These are phyloP conservation scores for Acanthisitta chloris DNA, from an alignment of 2,113 vertebrate genomes.

Conservation along the genomic window DNA sequence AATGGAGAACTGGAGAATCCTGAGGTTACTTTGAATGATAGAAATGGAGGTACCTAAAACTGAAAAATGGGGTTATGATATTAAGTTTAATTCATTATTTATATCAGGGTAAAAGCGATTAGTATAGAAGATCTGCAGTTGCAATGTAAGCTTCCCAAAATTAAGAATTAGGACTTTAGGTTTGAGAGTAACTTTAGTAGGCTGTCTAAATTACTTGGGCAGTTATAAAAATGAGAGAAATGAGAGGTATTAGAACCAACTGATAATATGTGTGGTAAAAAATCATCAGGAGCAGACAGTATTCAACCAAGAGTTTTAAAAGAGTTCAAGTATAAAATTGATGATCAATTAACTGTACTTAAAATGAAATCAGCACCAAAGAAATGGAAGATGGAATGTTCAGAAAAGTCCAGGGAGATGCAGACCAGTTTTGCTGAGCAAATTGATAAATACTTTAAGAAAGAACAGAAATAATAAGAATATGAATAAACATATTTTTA, in stretches of 20 bases:
- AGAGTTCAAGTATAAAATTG: not conserved
- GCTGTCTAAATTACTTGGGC: not conserved
- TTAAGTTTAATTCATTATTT: not conserved
- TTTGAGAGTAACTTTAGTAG: not conserved
- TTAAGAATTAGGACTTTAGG: not conserved
- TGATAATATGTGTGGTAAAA: not conserved
- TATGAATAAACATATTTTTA: not conserved
- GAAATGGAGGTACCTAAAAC: not conserved
- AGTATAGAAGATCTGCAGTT: not conserved
- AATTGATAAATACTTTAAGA: not conserved
- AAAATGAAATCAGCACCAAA: not conserved
- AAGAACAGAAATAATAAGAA: not conserved
- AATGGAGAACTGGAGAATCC: accelerated
- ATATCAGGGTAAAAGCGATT: not conserved
- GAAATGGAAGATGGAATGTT: not conserved
- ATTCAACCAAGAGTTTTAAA: not conserved
- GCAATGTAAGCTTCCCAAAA: not conserved
- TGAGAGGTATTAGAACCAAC: not conserved
- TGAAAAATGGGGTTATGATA: not conserved
- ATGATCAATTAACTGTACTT: not conserved
- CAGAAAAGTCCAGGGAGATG: not conserved
- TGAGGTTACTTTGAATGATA: not conserved
- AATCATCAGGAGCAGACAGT: not conserved
- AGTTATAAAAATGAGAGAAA: not conserved
- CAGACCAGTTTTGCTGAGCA: not conserved